These are phyloP conservation scores for Athene cunicularia DNA, from an alignment of 2,113 vertebrate genomes.

Conservation along the genomic window DNA sequence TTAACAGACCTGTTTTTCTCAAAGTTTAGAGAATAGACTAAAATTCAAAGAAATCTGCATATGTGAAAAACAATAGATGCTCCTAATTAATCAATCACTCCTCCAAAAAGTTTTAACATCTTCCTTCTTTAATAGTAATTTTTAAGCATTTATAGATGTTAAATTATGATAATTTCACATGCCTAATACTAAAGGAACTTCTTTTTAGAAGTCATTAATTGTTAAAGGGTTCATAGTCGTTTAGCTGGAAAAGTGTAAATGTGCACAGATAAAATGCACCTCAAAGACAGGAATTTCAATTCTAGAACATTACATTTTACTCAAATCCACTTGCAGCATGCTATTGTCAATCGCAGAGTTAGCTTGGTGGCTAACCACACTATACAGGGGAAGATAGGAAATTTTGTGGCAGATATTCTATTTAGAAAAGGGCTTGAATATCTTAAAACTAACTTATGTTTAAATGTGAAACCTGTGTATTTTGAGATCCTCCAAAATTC, in stretches of 20 bases:
- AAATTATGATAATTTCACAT: not conserved
- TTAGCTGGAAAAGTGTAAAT: not conserved
- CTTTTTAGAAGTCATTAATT: not conserved
- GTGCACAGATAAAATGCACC: not conserved
- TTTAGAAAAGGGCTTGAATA: not conserved
- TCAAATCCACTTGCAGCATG: not conserved
- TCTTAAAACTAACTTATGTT: not conserved
- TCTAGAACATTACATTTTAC: not conserved
- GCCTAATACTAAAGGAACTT: not conserved
- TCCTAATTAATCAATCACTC: constrained; percentile 31
- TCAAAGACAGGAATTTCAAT: not conserved
- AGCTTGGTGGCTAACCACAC: not conserved
- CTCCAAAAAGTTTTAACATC: not conserved
- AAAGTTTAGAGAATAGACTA: not conserved
- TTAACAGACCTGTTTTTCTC: constrained; percentile 59
- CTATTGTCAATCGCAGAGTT: not conserved
- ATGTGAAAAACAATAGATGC: not conserved
- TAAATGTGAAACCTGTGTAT: not conserved
- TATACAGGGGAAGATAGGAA: not conserved
- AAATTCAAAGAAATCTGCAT: constrained; percentile 19
- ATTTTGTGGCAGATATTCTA: not conserved
- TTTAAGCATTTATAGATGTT: not conserved
- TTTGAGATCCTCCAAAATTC: not conserved
- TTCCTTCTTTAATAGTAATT: not conserved
- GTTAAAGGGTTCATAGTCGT: not conserved